Base-by-base conservation (phyloP, 2,888 invertebrate species). In the Caenorhabditis becei region DNA sequence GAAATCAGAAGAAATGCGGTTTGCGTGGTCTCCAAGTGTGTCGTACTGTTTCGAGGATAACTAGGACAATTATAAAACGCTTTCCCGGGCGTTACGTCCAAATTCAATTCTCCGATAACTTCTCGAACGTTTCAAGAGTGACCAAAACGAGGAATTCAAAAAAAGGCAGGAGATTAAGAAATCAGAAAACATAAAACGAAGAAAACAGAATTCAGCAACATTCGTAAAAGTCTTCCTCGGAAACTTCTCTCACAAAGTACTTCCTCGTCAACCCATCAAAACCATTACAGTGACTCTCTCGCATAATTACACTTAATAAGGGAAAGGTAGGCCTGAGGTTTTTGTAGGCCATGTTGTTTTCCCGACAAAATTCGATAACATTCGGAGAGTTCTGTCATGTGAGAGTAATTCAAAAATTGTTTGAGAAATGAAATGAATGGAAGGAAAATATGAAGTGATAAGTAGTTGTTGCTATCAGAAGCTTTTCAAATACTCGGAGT, bases 41-140 rank as follows among this genome's bases (percentile, higher is more conserved):
- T 37, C 35, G 62, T 59, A 75, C 59, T 75, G 75, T 61, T 74
- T 74, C 58, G 65, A 41, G 53, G 61, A 75, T 75, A 75, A 75
- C 75, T 75, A 75, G 75, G 75, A 75, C 75, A 66, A 75, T 66
- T 66, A 75, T 75, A 75, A 66, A 66, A 61, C 66, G 59, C 32
- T 10, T 18, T 14, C 41, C n/a, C n/a, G n/a, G n/a, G 59, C 72
- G 41, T 24, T 66, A 58, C 74, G 53, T 49, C 59, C 53, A 47
- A 51, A 32, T 69, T 41, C 26, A 58, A 8, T 32, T 28, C 20
- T 35, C 59, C 8, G 59, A 71, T 28, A 54, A 71, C 54, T 26
- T 63, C 62, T 54, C 44, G 18, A 54, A 63, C 56, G 56, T 56
- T n/a, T 72, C 63, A 53, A 61, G 47, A 56, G 32, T n/a, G 58